Evolutionary conservation across 2,888 invertebrate genomes (phyloP).

Genomic region (Amblyjoppa fuscipennis): DNA sequence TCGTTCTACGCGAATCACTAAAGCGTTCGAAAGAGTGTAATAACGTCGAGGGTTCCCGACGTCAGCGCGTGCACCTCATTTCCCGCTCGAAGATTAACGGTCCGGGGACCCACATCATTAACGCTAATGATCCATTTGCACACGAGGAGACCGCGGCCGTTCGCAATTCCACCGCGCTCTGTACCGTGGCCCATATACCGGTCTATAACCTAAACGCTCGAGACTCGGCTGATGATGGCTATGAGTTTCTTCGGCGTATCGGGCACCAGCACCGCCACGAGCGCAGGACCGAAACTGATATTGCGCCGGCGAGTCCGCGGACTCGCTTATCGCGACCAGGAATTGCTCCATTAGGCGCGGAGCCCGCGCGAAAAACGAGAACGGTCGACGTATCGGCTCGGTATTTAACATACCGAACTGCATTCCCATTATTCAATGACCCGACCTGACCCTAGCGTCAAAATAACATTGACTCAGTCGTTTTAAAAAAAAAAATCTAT

Average conservation of each 20-base stretch:
- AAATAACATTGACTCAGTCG: not conserved
- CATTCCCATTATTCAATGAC: not conserved
- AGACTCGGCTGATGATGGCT: constrained; percentile 30
- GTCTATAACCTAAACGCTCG: constrained; percentile 27
- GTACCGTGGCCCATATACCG: constrained; percentile 34
- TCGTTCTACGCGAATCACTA: constrained; percentile 53
- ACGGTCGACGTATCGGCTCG: constrained; percentile 6
- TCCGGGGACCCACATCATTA: constrained; percentile 60
- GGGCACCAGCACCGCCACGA: constrained; percentile 14
- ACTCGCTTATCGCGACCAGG: constrained; percentile 22
- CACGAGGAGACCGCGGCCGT: constrained; percentile 45
- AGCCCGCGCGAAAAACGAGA: constrained; percentile 29
- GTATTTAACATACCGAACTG: not conserved
- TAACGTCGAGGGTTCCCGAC: constrained; percentile 44
- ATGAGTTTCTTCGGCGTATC: constrained; percentile 42
- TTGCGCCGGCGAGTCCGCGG: constrained; percentile 8
- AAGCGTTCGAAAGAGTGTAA: constrained; percentile 55
- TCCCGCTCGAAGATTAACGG: constrained; percentile 67
- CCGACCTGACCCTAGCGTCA: not conserved
- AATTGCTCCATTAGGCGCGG: constrained; percentile 49
- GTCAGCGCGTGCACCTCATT: constrained; percentile 63
- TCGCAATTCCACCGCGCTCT: constrained; percentile 35
- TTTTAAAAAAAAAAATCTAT: too few relatives aligned
- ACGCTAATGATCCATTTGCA: constrained; percentile 68
- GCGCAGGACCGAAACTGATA: constrained; percentile 45